A percentile compares a stretch with the other conserved stretches of the same genome.
Conservation (phyloP, 1,140 invertebrate species). For the Homalodisca vitripennis region DNA sequence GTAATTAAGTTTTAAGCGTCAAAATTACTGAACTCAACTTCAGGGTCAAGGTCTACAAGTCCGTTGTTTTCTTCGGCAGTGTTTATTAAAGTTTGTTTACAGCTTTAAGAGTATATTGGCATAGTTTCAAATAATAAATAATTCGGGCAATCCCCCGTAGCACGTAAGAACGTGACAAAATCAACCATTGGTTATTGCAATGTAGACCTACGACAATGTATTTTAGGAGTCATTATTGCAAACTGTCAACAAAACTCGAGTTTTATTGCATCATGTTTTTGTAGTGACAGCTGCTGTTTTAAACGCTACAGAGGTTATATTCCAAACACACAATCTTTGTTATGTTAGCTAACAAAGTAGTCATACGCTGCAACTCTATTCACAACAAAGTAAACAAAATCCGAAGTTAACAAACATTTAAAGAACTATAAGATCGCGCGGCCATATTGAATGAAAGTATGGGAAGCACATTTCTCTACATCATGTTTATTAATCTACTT, state of each 20-base stretch:
- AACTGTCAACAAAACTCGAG: not conserved
- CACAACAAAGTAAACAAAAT: not conserved
- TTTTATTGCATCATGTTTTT: constrained; percentile 25
- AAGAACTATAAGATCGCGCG: constrained; percentile 20
- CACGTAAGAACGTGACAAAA: too few species aligned
- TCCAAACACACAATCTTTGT: too few species aligned
- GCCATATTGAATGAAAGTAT: constrained; percentile 36
- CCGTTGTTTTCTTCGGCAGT: too few species aligned
- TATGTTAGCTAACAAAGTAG: not conserved
- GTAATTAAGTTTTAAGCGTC: too few species aligned
- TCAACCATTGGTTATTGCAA: too few species aligned
- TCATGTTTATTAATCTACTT: constrained; percentile 31
- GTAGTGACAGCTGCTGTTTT: constrained; percentile 21
- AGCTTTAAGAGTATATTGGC: too few species aligned
- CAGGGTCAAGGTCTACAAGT: too few species aligned
- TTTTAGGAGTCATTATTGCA: not conserved
- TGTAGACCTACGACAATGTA: not conserved
- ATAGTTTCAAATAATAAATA: too few species aligned
- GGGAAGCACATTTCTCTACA: constrained; percentile 31
- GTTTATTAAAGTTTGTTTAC: too few species aligned
- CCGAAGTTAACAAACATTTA: not conserved
- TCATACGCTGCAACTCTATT: not conserved
- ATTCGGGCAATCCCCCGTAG: too few species aligned
- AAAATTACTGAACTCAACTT: too few species aligned
- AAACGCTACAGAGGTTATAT: too few species aligned